Percentiles rank a stretch among this genome's conserved stretches.
Conservation (phyloP, 2,797 vertebrate species). For the Oceanodroma leucorhoa region DNA sequence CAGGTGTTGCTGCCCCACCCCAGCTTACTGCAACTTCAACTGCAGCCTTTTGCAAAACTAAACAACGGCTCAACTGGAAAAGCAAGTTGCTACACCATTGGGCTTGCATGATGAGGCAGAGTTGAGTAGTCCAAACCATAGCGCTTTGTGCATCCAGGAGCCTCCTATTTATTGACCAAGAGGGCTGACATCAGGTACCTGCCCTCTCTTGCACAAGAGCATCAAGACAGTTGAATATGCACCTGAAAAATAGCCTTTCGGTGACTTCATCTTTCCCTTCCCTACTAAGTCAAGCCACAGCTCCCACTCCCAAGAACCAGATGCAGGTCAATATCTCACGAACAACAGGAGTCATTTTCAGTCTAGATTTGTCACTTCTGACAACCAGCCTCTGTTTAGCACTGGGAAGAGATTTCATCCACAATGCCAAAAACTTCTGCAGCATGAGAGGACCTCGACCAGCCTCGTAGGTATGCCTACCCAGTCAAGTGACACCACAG, state of each 20-base stretch:
- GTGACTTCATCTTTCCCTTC: slow-evolving; percentile 41
- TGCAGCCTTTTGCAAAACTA: slow-evolving; percentile 8
- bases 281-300: background rate
- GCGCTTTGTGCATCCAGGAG: background rate
- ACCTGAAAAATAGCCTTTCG: slow-evolving; percentile 47
- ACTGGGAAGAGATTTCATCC: background rate
- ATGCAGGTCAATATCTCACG: background rate
- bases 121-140: background rate
- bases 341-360: background rate
- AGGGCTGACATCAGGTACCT: slow-evolving; percentile 51
- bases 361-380: background rate
- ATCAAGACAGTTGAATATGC: background rate
- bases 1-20: slow-evolving; percentile 61
- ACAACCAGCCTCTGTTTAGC: background rate
- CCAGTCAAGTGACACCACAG: background rate
- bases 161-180: slow-evolving; percentile 56
- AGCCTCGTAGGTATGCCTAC: rapidly evolving
- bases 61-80: slow-evolving; percentile 45
- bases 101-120: slow-evolving; percentile 47
- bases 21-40: slow-evolving; percentile 20
- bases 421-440: background rate
- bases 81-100: slow-evolving; percentile 43
- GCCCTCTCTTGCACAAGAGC: slow-evolving; percentile 56
- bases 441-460: background rate
- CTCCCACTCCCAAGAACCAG: slow-evolving; percentile 14